Percentiles rank a stretch among this genome's conserved stretches.
Evolutionary conservation across 23 tunicate species (phyloP).

Genomic region (Corella eumyota): DNA sequence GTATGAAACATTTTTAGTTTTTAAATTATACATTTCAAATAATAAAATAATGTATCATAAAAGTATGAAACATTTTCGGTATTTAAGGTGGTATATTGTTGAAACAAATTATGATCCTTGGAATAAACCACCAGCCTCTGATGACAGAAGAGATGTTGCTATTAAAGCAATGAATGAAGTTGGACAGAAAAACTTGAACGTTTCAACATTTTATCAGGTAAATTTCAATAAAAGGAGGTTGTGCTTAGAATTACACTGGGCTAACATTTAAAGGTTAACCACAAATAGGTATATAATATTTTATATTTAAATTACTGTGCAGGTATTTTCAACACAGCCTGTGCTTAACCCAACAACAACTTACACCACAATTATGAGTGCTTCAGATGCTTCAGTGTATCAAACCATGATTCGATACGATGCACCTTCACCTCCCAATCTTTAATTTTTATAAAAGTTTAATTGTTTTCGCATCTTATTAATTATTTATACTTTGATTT

Average conservation of each 20-base stretch:
- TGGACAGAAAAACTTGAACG: constrained; percentile 33
- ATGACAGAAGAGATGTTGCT: constrained; percentile 81
- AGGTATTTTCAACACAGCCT: constrained; percentile 55
- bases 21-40: not conserved
- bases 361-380: constrained; percentile 80
- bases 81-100: constrained; percentile 68
- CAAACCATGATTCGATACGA: constrained; percentile 65
- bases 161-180: constrained; percentile 64
- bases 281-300: not conserved
- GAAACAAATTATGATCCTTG: constrained; percentile 96
- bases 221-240: not conserved
- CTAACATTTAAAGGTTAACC: too few species aligned
- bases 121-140: constrained; percentile 64
- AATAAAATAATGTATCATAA: too few species aligned
- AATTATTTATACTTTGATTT: too few species aligned
- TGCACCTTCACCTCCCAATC: too few species aligned
- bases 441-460: too few species aligned
- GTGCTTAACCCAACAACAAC: constrained; percentile 61
- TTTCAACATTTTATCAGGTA: constrained; percentile 43
- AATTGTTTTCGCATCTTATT: too few species aligned
- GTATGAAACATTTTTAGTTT: too few species aligned
- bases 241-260: not conserved
- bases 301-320: constrained; percentile 1
- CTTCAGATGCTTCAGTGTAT: constrained; percentile 37
- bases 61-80: too few species aligned